phyloP scores from a whole-genome alignment of 2,113 vertebrate genomes.

The Phrynosoma platyrhinos region DNA sequence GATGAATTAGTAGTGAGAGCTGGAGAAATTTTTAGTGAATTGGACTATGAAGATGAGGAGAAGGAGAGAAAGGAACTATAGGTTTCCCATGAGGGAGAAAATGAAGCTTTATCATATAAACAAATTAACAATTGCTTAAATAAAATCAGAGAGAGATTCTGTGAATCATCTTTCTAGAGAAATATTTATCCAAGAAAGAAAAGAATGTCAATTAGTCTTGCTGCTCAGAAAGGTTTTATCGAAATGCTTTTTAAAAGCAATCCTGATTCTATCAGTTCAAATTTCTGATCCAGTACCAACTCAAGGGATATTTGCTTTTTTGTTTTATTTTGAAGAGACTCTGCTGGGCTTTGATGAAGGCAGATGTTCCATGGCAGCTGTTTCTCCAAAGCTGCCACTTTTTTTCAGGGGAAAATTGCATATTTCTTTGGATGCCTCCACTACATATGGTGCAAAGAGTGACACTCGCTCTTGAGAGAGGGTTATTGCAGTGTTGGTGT shows the following conservation, averaged over 20 bases:
- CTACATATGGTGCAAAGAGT: too few species aligned
- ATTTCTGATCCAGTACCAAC: not conserved
- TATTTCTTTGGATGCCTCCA: too few species aligned
- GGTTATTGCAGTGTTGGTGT: too few species aligned
- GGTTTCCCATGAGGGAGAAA: not conserved
- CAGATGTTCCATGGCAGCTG: too few species aligned
- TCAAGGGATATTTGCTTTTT: too few species aligned
- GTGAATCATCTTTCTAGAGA: not conserved
- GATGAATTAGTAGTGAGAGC: constrained; percentile 19
- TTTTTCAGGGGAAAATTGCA: too few species aligned
- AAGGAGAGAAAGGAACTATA: not conserved
- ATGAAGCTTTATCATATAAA: not conserved
- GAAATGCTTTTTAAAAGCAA: not conserved
- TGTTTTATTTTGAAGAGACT: not conserved
- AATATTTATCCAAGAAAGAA: too few species aligned
- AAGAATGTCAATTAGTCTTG: not conserved
- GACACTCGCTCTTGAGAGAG: too few species aligned
- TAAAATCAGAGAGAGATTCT: constrained; percentile 4
- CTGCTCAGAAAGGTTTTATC: not conserved
- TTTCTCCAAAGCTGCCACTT: too few species aligned
- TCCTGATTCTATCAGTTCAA: not conserved
- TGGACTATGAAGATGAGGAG: constrained; percentile 30
- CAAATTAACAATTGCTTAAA: not conserved
- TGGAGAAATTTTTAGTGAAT: constrained; percentile 19
- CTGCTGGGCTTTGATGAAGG: too few species aligned